These are phyloP conservation scores for Lochmaea crataegi DNA, from an alignment of 2,888 invertebrate genomes.

Conservation along the genomic window DNA sequence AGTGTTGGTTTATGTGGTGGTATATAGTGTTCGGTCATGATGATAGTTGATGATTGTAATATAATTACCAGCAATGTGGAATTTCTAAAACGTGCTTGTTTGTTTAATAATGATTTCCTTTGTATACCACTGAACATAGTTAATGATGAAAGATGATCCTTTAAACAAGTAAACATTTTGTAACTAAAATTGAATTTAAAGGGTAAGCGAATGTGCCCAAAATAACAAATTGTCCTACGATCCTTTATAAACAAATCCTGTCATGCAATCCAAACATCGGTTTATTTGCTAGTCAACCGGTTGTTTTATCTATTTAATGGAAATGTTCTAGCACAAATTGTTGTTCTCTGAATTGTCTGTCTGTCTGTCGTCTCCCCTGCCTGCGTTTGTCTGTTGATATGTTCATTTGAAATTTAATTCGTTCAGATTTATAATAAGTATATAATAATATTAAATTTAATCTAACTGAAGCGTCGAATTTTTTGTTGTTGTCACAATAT, in stretches of 20 bases:
- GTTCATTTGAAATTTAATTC: not conserved
- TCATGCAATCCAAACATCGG: conserved; percentile 47
- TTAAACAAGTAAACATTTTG: conserved; percentile 6
- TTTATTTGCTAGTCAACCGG: conserved; percentile 45
- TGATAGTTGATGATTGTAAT: too few relatives aligned
- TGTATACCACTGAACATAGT: not conserved
- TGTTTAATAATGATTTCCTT: too few relatives aligned
- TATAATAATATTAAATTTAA: not conserved
- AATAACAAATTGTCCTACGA: conserved; percentile 39
- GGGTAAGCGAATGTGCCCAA: conserved; percentile 21
- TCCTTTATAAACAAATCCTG: conserved; percentile 43
- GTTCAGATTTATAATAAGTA: too few relatives aligned
- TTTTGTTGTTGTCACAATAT: too few relatives aligned
- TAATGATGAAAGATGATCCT: not conserved
- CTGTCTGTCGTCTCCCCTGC: not conserved
- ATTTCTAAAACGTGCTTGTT: too few relatives aligned
- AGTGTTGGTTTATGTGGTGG: too few relatives aligned
- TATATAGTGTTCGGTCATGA: too few relatives aligned
- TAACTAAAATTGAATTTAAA: conserved; percentile 20
- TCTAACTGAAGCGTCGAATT: too few relatives aligned
- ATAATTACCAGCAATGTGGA: too few relatives aligned
- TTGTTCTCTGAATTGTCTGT: conserved; percentile 7
- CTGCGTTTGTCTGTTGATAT: not conserved
- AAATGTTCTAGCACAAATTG: conserved; percentile 35
- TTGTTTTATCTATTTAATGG: conserved; percentile 43